Percentiles rank a stretch among this genome's conserved stretches.
phyloP scores from a whole-genome alignment of 2,888 invertebrate species.

The Sycophila texana region DNA sequence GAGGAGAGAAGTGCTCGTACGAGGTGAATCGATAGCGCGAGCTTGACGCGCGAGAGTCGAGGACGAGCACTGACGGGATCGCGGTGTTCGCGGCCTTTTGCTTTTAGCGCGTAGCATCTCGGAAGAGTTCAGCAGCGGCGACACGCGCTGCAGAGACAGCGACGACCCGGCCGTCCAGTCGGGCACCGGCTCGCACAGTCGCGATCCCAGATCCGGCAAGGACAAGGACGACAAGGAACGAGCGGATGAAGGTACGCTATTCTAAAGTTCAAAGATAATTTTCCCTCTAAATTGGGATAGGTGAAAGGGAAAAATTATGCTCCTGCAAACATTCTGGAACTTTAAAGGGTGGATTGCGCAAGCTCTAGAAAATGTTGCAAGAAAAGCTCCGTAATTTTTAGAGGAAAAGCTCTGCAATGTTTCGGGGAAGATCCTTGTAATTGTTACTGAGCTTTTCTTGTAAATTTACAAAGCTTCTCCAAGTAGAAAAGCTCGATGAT shows the following conservation, averaged over 20 bases:
- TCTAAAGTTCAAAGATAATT: background rate
- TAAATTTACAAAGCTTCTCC: no score
- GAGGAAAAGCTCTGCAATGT: background rate
- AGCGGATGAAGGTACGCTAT: conserved; percentile 87
- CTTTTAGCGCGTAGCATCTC: conserved; percentile 93
- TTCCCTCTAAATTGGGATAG: no score
- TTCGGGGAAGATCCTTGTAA: background rate
- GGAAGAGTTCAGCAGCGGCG: conserved; percentile 97
- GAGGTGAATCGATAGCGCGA: no score
- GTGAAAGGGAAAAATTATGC: no score
- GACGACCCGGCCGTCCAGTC: conserved; percentile 75
- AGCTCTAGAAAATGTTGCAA: background rate
- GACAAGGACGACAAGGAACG: conserved; percentile 88
- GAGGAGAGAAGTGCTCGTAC: background rate
- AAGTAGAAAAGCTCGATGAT: no score
- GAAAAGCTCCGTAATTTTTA: no score
- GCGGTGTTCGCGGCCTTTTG: background rate
- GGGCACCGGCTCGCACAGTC: conserved; percentile 74
- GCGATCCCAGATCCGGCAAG: conserved; percentile 77
- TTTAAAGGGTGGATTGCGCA: no score
- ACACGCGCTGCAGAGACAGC: conserved; percentile 82
- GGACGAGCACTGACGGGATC: background rate
- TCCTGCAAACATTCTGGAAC: no score
- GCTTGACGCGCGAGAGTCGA: background rate
- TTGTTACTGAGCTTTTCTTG: no score